Evolutionary conservation across 1,140 invertebrate genomes (phyloP), one percentile per base, ranked within the genome.

Genomic region (Drosophila fuyamai): DNA sequence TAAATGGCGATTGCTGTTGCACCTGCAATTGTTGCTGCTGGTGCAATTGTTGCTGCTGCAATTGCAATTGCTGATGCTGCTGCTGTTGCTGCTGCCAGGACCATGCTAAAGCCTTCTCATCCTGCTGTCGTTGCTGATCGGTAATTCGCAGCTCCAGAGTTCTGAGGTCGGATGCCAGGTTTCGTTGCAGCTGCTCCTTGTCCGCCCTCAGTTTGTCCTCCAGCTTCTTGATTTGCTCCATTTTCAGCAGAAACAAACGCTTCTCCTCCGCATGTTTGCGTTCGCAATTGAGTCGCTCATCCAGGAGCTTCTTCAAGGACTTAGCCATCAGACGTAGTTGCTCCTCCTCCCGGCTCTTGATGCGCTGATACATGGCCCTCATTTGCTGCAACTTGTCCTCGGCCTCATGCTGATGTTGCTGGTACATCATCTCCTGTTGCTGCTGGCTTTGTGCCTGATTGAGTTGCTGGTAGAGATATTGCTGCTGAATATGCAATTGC

Each of bases 181-280:
- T 44, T 4, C 35, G 44, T 0, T 63, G 56, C n/a, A 76, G 10
- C 8, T 73, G 57, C 12, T 53, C 50, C 12, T 51, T 85, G 8
- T 61, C 46, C 0, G 53, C 13, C 40, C 63, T 47, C 2, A 84
- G 58, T 8, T 32, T 48, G 0, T 73, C 77, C 58, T 85, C 81
- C 4, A 70, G 35, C 27, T 85, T 77, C 16, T 57, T 81, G 16
- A 55, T 73, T 9, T 83, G 50, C 1, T 68, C 36, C 80, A 86
- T 84, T 55, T 89, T 84, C 12, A 59, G 36, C 38, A 65, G 40
- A 7, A 73, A 89, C 2, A 55, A 2, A 1, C 84, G 72, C 29
- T 83, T 70, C 18, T 79, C 65, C 1, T 79, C 76, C 2, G 62
- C 80, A 55, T 88, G 70, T 23, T 78, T 54, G 5, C 79, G 74